Evolutionary conservation across 2,113 vertebrate genomes (phyloP), one percentile per base, ranked within the genome.

Genomic region (Microtus ochrogaster): DNA sequence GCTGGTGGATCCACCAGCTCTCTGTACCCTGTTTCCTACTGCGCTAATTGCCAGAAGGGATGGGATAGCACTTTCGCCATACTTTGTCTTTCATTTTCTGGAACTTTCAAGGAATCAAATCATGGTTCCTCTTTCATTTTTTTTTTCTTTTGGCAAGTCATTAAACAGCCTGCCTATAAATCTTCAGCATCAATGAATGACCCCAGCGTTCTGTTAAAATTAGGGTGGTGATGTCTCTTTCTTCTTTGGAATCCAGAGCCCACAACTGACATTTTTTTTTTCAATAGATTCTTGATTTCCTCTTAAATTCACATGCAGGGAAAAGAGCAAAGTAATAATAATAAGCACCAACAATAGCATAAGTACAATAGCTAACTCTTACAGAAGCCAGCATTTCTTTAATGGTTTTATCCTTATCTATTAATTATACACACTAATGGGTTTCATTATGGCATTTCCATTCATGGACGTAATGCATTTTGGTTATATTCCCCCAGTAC

Each of bases 81-180:
- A 74, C 39, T 96, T 92, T 65, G 94, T 9, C 84, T 96, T 91
- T 0, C 6, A 30, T 82, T 73, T 47, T 0, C 17, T 14, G 47
- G 83, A 79, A 78, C 63, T 91, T 90, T 70, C 66, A 95, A 91
- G 44, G 81, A 47, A 77, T 76, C 12, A 3, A 68, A 77, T 90
- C 93, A 63, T 61, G 7, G 11, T 81, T 74, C 22, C 28, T 79
- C 77, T 94, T 96, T 91, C 72, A 84, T 94, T 76, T 79, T 87
- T 82, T 82, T 39, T 52, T 19, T 70, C 12, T 95, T 95, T 94
- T 58, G 55, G 16, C 94, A 65, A 92, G 63, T 79, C 95, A 86
- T 97, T 97, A 95, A 91, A 55, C 47, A 79, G 85, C 41, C 78
- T 89, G 92, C 41, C 95, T 79, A 41, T 83, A 89, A 72, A 78